Evolutionary conservation across 2,888 invertebrate genomes (phyloP).

Genomic region (Doris montereyensis): DNA sequence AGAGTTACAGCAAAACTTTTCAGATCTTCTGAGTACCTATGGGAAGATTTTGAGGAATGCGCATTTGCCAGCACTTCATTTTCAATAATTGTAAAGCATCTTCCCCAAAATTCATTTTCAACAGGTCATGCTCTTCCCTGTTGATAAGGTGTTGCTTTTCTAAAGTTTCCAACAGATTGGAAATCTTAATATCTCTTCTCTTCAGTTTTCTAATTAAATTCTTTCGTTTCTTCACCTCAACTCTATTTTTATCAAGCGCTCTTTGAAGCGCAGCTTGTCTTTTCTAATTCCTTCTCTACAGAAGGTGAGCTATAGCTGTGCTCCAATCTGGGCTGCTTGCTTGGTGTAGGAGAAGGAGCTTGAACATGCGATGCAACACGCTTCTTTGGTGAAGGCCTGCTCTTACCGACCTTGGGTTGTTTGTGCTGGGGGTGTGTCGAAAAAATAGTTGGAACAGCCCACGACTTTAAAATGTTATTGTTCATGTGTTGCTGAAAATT

Average conservation of each 20-base stretch:
- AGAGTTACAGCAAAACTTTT: background rate
- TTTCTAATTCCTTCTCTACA: background rate
- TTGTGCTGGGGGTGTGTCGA: background rate
- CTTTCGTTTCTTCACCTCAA: background rate
- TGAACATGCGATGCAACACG: too few species aligned
- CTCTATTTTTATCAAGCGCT: too few species aligned
- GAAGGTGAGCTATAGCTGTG: background rate
- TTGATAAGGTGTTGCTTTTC: background rate
- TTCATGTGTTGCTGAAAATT: background rate
- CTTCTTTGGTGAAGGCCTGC: too few species aligned
- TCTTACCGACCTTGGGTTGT: background rate
- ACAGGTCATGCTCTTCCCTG: background rate
- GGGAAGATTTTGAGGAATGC: background rate
- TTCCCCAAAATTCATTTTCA: background rate
- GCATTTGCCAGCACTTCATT: background rate
- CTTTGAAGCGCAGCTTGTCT: too few species aligned
- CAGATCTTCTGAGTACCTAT: background rate
- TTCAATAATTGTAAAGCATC: background rate
- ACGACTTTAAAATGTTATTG: background rate
- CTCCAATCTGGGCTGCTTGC: background rate
- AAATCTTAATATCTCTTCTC: background rate
- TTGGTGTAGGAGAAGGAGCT: slow-evolving; percentile 1
- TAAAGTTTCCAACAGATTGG: background rate
- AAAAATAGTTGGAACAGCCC: background rate
- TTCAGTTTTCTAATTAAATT: background rate